These are phyloP conservation scores for Drosophila nr. medialis DNA, from an alignment of 2,888 invertebrate genomes.

Conservation along the genomic window DNA sequence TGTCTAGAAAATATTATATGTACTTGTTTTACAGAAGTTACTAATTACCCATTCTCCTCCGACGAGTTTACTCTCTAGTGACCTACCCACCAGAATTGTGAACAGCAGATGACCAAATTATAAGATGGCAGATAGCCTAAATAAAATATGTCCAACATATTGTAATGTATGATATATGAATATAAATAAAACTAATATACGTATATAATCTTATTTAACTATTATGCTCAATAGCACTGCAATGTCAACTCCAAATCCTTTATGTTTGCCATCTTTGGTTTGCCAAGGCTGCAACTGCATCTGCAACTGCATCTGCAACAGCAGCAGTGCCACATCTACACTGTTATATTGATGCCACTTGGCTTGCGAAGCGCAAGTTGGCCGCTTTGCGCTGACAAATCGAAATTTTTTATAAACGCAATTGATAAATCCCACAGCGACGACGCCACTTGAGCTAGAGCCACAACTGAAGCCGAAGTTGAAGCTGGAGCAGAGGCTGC, in stretches of 20 bases:
- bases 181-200: too few relatives aligned
- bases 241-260: background rate
- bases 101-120: too few relatives aligned
- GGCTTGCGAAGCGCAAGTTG: constrained; percentile 40
- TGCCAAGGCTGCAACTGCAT: background rate
- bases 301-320: background rate
- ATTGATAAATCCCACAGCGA: constrained; percentile 76
- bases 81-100: background rate
- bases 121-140: too few relatives aligned
- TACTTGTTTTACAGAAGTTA: background rate
- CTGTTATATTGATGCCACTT: constrained; percentile 36
- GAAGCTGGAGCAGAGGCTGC: constrained; percentile 2
- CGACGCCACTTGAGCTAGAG: constrained; percentile 65
- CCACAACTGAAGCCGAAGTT: constrained; percentile 28
- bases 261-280: background rate
- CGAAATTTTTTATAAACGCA: constrained; percentile 79
- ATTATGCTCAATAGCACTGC: background rate
- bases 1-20: background rate
- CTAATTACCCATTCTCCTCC: background rate
- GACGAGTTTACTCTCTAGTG: background rate
- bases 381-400: constrained; percentile 72
- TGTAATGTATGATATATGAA: too few relatives aligned
- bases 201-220: background rate
- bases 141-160: too few relatives aligned
- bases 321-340: background rate